A percentile compares a stretch with the other conserved stretches of the same genome.
phyloP scores from a whole-genome alignment of 2,113 vertebrate genomes.

The Rhombomys opimus region DNA sequence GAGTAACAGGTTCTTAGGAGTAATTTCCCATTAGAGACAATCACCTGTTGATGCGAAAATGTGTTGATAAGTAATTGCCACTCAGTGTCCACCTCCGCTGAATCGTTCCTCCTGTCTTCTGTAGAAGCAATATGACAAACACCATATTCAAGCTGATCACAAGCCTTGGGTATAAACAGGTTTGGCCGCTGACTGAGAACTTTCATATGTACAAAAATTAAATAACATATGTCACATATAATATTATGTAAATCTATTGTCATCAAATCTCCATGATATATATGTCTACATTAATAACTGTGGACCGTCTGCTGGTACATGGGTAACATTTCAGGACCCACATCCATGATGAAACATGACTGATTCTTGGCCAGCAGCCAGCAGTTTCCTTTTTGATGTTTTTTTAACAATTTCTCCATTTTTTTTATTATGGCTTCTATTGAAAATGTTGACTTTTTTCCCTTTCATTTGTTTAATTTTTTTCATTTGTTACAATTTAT shows the following conservation, averaged over 20 bases:
- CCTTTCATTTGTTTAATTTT: too few relatives aligned
- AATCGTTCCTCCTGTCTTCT: not conserved
- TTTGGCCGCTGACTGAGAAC: not conserved
- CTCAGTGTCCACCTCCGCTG: not conserved
- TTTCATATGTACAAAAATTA: not conserved
- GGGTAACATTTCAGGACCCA: not conserved
- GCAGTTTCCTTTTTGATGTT: too few relatives aligned
- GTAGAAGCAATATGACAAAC: not conserved
- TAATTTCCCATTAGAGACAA: not conserved
- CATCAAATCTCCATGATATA: too few relatives aligned
- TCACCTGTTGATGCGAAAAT: not conserved
- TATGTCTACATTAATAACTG: not conserved
- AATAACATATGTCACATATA: not conserved
- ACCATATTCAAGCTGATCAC: not conserved
- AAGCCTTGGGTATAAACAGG: not conserved
- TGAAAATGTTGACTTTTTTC: too few relatives aligned
- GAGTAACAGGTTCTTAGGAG: not conserved
- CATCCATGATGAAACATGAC: not conserved
- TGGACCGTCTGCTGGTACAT: not conserved
- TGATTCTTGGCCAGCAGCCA: not conserved
- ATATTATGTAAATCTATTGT: not conserved
- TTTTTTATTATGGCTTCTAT: too few relatives aligned
- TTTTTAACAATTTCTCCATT: too few relatives aligned
- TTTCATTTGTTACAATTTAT: too few relatives aligned
- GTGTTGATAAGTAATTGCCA: not conserved